A percentile compares a stretch with the other conserved stretches of the same genome.
These are phyloP conservation scores for Xenentodon cancila DNA, from an alignment of 2,797 vertebrate genomes.

Conservation along the genomic window DNA sequence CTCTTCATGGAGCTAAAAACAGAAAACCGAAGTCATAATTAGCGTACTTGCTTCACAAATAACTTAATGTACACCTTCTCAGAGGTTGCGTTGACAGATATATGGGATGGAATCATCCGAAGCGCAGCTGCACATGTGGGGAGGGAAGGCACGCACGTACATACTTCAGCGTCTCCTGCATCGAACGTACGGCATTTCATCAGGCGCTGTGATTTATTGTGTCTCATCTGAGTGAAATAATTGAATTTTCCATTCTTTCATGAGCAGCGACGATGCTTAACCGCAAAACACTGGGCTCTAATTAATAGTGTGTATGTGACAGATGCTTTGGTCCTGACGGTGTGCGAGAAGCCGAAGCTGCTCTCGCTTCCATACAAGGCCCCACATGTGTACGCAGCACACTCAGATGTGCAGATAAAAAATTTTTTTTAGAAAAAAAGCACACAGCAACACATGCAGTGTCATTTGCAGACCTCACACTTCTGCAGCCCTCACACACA, in stretches of 20 bases:
- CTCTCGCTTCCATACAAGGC: conserved; percentile 26
- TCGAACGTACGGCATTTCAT: conserved; percentile 32
- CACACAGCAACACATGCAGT: conserved; percentile 27
- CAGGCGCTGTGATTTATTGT: conserved; percentile 44
- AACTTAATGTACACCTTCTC: conserved; percentile 70
- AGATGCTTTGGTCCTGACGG: conserved; percentile 44
- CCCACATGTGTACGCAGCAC: conserved; percentile 57
- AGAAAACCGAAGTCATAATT: conserved; percentile 63
- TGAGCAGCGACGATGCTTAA: conserved; percentile 45
- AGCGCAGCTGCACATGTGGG: conserved; percentile 43
- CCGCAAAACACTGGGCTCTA: conserved; percentile 62
- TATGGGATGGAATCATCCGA: conserved; percentile 28
- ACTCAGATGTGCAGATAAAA: conserved; percentile 44
- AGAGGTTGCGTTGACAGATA: conserved; percentile 66
- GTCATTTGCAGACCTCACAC: conserved; percentile 69
- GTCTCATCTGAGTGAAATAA: conserved; percentile 56
- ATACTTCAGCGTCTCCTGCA: conserved; percentile 25
- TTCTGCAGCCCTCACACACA: conserved; percentile 60
- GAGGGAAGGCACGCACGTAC: conserved; percentile 15
- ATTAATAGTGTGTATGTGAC: conserved; percentile 73
- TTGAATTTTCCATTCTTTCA: conserved; percentile 73
- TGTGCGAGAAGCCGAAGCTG: conserved; percentile 3
- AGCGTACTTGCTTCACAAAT: conserved; percentile 45
- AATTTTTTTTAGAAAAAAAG: too few species aligned
- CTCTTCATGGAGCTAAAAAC: conserved; percentile 36